Percentiles rank a stretch among this genome's conserved stretches.
Evolutionary conservation across 2,113 vertebrate genomes (phyloP).

Genomic region (Saccopteryx bilineata): DNA sequence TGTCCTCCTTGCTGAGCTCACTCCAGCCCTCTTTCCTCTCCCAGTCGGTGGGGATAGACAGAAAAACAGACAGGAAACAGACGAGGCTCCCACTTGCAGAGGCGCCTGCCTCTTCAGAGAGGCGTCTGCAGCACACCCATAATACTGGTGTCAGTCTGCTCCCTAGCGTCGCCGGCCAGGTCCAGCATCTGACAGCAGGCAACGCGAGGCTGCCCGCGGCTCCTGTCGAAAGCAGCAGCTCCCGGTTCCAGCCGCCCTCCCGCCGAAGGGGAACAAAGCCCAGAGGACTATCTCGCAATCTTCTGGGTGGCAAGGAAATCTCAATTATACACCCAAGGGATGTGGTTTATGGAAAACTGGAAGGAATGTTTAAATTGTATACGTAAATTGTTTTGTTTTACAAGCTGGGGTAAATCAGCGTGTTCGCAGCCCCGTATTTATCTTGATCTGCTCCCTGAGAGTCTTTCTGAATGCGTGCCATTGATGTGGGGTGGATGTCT

Average conservation of each 20-base stretch:
- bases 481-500: slow-evolving; percentile 87
- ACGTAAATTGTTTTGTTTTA: slow-evolving; percentile 90
- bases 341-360: slow-evolving; percentile 89
- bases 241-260: slow-evolving; percentile 87
- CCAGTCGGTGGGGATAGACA: slow-evolving; percentile 10
- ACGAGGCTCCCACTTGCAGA: slow-evolving; percentile 67
- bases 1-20: slow-evolving; percentile 51
- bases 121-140: background rate
- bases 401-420: slow-evolving; percentile 89
- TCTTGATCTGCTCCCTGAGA: slow-evolving; percentile 86
- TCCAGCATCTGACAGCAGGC: slow-evolving; percentile 82
- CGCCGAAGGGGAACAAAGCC: slow-evolving; percentile 86
- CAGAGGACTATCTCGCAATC: slow-evolving; percentile 81
- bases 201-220: slow-evolving; percentile 87
- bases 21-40: background rate
- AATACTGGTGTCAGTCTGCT: slow-evolving; percentile 88
- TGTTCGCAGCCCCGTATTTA: slow-evolving; percentile 89
- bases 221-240: slow-evolving; percentile 84
- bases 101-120: slow-evolving; percentile 21
- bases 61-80: slow-evolving; percentile 76
- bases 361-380: slow-evolving; percentile 90
- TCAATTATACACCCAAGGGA: slow-evolving; percentile 89
- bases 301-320: slow-evolving; percentile 89
- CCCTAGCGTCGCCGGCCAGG: slow-evolving; percentile 85
- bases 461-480: slow-evolving; percentile 76